Evolutionary conservation across 2,888 invertebrate genomes (phyloP).

Genomic region (Tetramorium bicarinatum): DNA sequence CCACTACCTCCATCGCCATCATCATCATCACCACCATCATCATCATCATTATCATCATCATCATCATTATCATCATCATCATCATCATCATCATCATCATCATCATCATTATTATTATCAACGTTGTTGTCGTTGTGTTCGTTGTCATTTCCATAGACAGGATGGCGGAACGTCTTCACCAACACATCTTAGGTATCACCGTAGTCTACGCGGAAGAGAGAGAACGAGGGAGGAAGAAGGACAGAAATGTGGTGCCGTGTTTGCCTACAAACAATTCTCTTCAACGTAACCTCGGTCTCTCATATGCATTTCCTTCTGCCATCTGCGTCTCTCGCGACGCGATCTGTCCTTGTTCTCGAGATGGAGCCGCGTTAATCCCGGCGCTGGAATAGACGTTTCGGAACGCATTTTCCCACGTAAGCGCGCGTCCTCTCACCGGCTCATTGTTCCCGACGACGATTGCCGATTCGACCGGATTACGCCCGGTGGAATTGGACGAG

Average conservation of each 20-base stretch:
- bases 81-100: slow-evolving; percentile 15
- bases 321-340: slow-evolving; percentile 44
- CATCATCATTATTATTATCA: slow-evolving; percentile 35
- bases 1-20: slow-evolving; percentile 69
- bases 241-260: slow-evolving; percentile 68
- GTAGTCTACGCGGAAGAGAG: not conserved
- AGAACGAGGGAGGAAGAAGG: not conserved
- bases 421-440: slow-evolving; percentile 41
- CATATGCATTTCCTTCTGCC: slow-evolving; percentile 65
- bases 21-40: slow-evolving; percentile 51
- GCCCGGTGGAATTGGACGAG: slow-evolving; percentile 50
- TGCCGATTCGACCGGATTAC: slow-evolving; percentile 63
- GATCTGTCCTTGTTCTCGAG: slow-evolving; percentile 34
- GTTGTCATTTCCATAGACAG: slow-evolving; percentile 20
- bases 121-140: slow-evolving; percentile 34
- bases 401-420: slow-evolving; percentile 70
- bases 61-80: not conserved
- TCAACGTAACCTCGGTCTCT: slow-evolving; percentile 73
- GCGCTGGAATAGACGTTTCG: slow-evolving; percentile 45
- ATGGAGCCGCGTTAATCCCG: slow-evolving; percentile 51
- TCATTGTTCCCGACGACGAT: slow-evolving; percentile 65
- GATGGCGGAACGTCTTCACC: slow-evolving; percentile 31
- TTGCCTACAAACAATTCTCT: slow-evolving; percentile 82
- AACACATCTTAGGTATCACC: slow-evolving; percentile 31
- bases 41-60: slow-evolving; percentile 28